A percentile compares a stretch with the other conserved stretches of the same genome.
phyloP scores from a whole-genome alignment of 2,797 vertebrate species.

The Agapornis canus region DNA sequence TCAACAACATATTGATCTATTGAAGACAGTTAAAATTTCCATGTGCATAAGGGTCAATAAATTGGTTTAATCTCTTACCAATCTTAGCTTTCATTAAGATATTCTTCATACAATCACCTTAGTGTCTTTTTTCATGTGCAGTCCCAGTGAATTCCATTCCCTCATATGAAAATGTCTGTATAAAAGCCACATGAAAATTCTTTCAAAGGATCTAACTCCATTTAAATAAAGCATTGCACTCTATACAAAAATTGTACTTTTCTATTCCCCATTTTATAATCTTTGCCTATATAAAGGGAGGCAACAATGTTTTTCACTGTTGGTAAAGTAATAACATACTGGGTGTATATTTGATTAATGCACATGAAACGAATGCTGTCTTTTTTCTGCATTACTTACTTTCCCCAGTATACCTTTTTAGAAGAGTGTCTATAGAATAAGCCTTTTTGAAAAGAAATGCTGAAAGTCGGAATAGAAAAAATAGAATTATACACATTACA shows the following conservation, averaged over 20 bases:
- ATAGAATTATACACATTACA: not conserved
- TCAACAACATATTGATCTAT: not conserved
- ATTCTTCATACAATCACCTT: not conserved
- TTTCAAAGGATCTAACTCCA: not conserved
- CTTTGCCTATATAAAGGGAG: not conserved
- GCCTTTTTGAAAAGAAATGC: not conserved
- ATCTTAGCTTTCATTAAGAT: not conserved
- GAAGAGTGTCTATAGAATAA: not conserved
- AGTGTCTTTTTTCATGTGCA: not conserved
- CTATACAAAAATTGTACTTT: not conserved
- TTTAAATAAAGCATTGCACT: not conserved
- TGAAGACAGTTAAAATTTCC: not conserved
- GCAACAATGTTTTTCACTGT: not conserved
- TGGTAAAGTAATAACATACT: not conserved
- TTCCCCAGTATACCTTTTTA: not conserved
- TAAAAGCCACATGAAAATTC: not conserved
- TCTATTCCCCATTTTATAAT: not conserved
- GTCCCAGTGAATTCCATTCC: not conserved
- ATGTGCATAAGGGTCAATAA: not conserved
- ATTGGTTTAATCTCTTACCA: not conserved
- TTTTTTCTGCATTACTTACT: not conserved
- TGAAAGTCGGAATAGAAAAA: slow-evolving; percentile 19
- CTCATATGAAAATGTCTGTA: not conserved
- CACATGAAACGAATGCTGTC: not conserved
- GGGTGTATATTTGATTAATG: not conserved